These are phyloP conservation scores for Cyprinodon variegatus DNA, from an alignment of 2,113 vertebrate species.

Conservation along the genomic window DNA sequence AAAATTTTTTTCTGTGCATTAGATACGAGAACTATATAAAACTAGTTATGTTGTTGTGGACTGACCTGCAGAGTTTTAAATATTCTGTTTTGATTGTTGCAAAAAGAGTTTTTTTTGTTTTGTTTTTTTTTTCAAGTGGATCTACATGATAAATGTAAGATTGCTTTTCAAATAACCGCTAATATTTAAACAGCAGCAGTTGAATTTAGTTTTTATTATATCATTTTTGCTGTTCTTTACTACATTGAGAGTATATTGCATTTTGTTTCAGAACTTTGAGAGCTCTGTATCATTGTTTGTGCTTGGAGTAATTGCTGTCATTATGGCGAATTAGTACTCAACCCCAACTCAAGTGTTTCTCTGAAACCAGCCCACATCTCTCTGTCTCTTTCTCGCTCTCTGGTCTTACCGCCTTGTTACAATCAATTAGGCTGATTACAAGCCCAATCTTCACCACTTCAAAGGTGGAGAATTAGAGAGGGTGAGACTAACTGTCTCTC, in stretches of 20 bases:
- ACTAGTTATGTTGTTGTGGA: not conserved
- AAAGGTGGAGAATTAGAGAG: slow-evolving; percentile 65
- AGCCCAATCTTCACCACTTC: slow-evolving; percentile 77
- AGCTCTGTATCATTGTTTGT: slow-evolving; percentile 73
- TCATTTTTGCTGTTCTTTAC: slow-evolving; percentile 54
- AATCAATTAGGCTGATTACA: slow-evolving; percentile 81
- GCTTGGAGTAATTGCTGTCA: slow-evolving; percentile 76
- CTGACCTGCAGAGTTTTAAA: not conserved
- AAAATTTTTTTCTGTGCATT: not conserved
- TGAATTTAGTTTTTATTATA: slow-evolving; percentile 54
- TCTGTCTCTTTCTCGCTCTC: slow-evolving; percentile 54
- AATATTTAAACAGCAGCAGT: slow-evolving; percentile 35
- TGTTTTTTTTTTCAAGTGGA: not conserved
- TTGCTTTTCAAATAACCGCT: slow-evolving; percentile 3
- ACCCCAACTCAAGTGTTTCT: slow-evolving; percentile 70
- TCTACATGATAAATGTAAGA: not conserved
- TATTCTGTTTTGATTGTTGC: slow-evolving; percentile 15
- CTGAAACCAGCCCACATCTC: slow-evolving; percentile 54
- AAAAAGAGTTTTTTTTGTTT: not conserved
- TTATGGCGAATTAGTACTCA: slow-evolving; percentile 76
- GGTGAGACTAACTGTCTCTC: slow-evolving; percentile 75
- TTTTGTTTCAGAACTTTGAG: slow-evolving; percentile 49
- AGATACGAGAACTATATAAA: not conserved
- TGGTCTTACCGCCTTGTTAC: slow-evolving; percentile 74
- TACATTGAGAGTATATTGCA: slow-evolving; percentile 46